Evolutionary conservation across 2,113 vertebrate genomes (phyloP), one percentile per base, ranked within the genome.

Genomic region (Syngnathus scovelli): DNA sequence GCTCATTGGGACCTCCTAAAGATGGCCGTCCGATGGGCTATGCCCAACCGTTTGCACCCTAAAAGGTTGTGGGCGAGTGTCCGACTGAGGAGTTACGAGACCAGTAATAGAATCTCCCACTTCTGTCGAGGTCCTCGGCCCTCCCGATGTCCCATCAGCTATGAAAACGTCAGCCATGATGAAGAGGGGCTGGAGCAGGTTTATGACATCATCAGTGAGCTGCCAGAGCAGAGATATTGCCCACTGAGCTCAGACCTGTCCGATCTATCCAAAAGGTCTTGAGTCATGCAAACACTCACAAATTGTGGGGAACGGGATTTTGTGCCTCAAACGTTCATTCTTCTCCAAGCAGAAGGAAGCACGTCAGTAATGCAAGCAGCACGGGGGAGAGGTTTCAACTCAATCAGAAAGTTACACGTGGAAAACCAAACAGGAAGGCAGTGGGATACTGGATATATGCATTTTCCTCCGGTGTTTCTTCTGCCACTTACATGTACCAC

Each of bases 201-300:
- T 90, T 87, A 90, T 90, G 87, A 90, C 87, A 90, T 90, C 88
- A 90, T 90, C 88, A 89, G 87, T 80, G 81, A 75, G 88, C 84
- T 88, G 83, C 87, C 87, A 87, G 61, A 0, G 74, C 72, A 82
- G 78, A 86, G 83, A 79, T 85, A 88, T 79, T 75, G 74, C 68
- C 54, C 66, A 0, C 33, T 27, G 43, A 80, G 19, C 13, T 55
- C 48, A 21, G 76, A 72, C 55, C 55, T 62, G 74, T 56, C 72
- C 63, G 76, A 78, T 83, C 72, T 51, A 63, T 74, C 75, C 58
- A 64, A 71, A 81, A 81, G 83, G 80, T 77, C 84, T 83, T 21
- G 46, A 76, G 70, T 72, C 64, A 18, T 49, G 70, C 72, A 83
- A 85, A 81, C 82, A 80, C 69, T 79, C 68, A 66, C 75, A 77